phyloP scores from a whole-genome alignment of 2,113 vertebrate species.

The Desmodus rotundus region DNA sequence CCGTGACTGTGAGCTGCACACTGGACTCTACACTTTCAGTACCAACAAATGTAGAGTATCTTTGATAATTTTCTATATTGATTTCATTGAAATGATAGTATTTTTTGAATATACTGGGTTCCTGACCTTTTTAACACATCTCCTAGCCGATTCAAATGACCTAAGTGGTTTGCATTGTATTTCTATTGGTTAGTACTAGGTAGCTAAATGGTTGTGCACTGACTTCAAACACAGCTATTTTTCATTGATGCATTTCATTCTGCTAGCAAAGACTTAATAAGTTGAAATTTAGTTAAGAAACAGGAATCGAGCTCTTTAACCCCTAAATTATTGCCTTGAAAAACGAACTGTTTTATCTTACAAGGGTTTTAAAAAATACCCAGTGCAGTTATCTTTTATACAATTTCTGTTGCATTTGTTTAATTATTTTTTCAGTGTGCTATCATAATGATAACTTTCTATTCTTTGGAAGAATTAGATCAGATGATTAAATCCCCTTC shows the following conservation, averaged over 20 bases:
- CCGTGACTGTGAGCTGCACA: not conserved
- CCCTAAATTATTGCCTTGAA: not conserved
- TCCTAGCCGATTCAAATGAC: not conserved
- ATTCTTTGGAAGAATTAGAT: constrained; percentile 65
- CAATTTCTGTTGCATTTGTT: constrained; percentile 15
- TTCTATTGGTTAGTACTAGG: not conserved
- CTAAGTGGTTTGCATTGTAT: not conserved
- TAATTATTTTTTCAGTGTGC: constrained; percentile 22
- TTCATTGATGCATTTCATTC: not conserved
- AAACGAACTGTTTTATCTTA: not conserved
- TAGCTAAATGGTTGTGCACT: too few relatives aligned
- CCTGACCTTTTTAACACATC: not conserved
- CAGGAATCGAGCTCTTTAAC: not conserved
- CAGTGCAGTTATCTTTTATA: not conserved
- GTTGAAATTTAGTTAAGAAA: not conserved
- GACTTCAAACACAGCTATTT: not conserved
- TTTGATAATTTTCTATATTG: not conserved
- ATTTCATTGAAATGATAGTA: not conserved
- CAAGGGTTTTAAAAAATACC: not conserved
- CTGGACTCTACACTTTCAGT: not conserved
- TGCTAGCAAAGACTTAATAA: not conserved
- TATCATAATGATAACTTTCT: constrained; percentile 54
- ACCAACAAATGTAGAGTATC: not conserved
- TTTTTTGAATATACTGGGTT: constrained; percentile 3
- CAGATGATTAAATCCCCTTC: constrained; percentile 44